Base-by-base conservation (phyloP, 2,888 invertebrate genomes). In the Oegoconia quadripuncta region DNA sequence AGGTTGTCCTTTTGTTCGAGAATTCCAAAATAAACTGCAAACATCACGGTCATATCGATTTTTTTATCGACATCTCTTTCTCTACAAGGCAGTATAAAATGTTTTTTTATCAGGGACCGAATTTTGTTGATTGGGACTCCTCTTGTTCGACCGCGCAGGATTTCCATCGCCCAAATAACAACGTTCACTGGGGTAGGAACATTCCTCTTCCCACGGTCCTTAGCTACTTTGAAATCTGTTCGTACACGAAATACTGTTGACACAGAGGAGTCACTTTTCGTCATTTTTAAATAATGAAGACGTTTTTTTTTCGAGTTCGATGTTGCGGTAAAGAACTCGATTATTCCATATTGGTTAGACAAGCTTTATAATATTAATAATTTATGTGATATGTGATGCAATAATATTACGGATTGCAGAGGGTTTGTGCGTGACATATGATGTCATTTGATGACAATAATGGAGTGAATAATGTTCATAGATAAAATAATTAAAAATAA, bases 101-200 rank as follows among this genome's bases (percentile, higher is more conserved):
- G 39, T 43, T 59, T 58, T 52, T 67, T 74, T 46, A 76, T 60
- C 29, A 70, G 39, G 13, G 60, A 44, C 39, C 53, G 51, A 45
- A 76, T 64, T 49, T 59, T 63, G 33, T 53, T 40, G 30, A 70
- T 52, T 5, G 65, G 47, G 18, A 75, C 73, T 40, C 68, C 67
- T 46, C 39, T 48, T 18, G 39, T 39, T 34, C 56, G 44, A 31
- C 59, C 60, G 23, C 64, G 57, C 22, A 74, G 64, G 3, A 62
- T 42, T 52, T 72, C 56, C 67, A 73, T 68, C n/a, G 69, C 67
- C 72, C 70, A 74, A 46, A 74, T 62, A 46, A 74, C 64, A 42
- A 66, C 69, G 38, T 73, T 70, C 39, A 65, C 51, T 25, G 71
- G 70, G 33, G 70, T 66, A 8, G 62, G 60, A 14, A 36, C 20